Base-by-base conservation (phyloP, 2,888 invertebrate genomes). In the Callimorpha dominula region DNA sequence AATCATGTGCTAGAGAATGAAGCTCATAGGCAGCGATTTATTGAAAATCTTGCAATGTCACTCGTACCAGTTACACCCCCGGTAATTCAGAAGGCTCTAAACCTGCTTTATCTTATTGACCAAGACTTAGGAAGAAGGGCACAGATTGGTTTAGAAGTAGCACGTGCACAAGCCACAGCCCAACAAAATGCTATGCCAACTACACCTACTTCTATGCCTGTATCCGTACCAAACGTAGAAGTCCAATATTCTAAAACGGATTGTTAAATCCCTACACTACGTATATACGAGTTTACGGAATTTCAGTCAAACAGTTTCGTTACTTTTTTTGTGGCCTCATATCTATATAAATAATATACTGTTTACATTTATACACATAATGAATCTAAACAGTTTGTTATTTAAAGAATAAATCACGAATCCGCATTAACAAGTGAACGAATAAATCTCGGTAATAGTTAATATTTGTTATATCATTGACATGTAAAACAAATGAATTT, bases 91-190 rank as follows among this genome's bases (percentile, higher is more conserved):
- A 96, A 98, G 73, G 97, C 97, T 7, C 96, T 99, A 8, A 96
- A 97, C 80, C 97, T 98, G 88, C 98, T 98, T 87, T 92, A 96
- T 17, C 96, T 97, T 85, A 97, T 97, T 1, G 97, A 98, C 90
- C 90, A 96, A 0, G 97, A 97, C 60, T 97, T 98, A 76, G 98
- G 98, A 1, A 95, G 92, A 78, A 94, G 96, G 88, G 93, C 98
- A 15, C 95, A 96, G 63, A 63, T 42, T n/a, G 74, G 73, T 0
- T 72, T 86, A 46, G 68, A 72, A 70, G 71, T 67, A 11, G 68
- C 78, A 72, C 54, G 20, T 11, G 63, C 12, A n/a, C 57, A 54
- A 64, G 20, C 50, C 6, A n/a, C 1, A 31, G 42, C 72, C n/a
- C 52, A 72, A 54, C 46, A 63, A 43, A 42, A 15, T 63, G 52